Evolutionary conservation across 37 sponge, comb jelly and placozoan genomes (phyloP).

Genomic region (Ianthella basta): DNA sequence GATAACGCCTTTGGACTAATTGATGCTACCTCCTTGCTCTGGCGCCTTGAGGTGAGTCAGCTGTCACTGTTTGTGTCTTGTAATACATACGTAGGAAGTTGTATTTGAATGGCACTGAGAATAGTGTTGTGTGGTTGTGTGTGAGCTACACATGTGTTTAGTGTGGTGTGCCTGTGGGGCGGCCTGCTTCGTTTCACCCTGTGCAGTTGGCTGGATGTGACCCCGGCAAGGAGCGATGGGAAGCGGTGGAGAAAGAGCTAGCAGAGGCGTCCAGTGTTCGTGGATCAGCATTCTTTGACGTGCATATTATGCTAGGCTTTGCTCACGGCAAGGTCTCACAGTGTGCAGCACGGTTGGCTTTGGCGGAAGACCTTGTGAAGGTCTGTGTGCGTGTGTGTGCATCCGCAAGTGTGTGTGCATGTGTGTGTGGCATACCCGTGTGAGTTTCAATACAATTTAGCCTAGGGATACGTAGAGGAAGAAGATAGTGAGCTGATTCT

Average conservation of each 20-base stretch:
- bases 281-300: constrained; percentile 2
- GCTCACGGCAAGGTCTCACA: constrained; percentile 9
- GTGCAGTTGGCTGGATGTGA: not conserved
- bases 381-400: not conserved
- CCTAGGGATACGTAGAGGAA: not conserved
- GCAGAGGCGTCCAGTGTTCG: not conserved
- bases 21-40: constrained; percentile 81
- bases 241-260: not conserved
- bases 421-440: no score
- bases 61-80: no score
- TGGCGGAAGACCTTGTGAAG: constrained; percentile 30
- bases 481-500: not conserved
- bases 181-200: no score
- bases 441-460: no score
- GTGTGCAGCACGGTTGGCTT: constrained; percentile 7
- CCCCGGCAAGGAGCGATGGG: constrained; percentile 16
- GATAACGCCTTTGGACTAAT: constrained; percentile 54
- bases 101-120: no score
- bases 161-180: no score
- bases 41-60: constrained; percentile 58
- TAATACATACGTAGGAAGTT: no score
- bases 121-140: no score
- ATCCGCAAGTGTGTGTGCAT: not conserved
- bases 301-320: constrained; percentile 25
- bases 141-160: no score